phyloP scores from a whole-genome alignment of 2,888 invertebrate genomes.

The Pristionchus arcanus region DNA sequence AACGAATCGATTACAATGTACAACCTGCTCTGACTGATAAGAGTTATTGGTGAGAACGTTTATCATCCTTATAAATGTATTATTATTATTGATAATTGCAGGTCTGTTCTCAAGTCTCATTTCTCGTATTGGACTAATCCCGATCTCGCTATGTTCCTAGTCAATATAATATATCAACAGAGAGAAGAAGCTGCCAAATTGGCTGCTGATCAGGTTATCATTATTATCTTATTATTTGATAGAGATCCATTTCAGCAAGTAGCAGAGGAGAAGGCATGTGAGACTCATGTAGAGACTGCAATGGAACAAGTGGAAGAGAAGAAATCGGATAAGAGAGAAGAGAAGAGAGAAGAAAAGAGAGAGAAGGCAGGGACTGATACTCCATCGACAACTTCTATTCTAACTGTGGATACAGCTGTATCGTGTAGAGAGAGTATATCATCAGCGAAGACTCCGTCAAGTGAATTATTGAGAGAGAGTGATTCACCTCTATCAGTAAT shows the following conservation, averaged over 20 bases:
- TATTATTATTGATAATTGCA: background rate
- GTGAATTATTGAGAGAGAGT: slow-evolving; percentile 3
- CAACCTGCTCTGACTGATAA: slow-evolving; percentile 77
- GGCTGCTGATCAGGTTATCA: slow-evolving; percentile 9
- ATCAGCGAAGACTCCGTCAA: background rate
- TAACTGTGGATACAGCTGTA: background rate
- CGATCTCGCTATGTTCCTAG: slow-evolving; percentile 70
- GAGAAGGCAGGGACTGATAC: slow-evolving; percentile 15
- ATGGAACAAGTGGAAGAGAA: slow-evolving; percentile 11
- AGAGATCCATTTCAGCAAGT: background rate
- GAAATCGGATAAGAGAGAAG: background rate
- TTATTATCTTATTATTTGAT: background rate
- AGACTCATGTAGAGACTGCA: background rate
- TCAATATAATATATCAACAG: slow-evolving; percentile 67
- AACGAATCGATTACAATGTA: slow-evolving; percentile 66
- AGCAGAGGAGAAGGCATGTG: slow-evolving; percentile 6
- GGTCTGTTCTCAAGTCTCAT: slow-evolving; percentile 75
- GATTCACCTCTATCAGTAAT: slow-evolving; percentile 39
- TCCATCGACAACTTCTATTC: background rate
- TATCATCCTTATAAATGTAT: background rate
- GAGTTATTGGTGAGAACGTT: slow-evolving; percentile 69
- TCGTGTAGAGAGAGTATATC: background rate
- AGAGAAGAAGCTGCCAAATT: slow-evolving; percentile 52
- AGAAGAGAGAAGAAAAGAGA: background rate
- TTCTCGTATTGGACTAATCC: slow-evolving; percentile 77